These are phyloP conservation scores for Epirrhoe tristata DNA, from an alignment of 2,888 invertebrate species.

Conservation along the genomic window DNA sequence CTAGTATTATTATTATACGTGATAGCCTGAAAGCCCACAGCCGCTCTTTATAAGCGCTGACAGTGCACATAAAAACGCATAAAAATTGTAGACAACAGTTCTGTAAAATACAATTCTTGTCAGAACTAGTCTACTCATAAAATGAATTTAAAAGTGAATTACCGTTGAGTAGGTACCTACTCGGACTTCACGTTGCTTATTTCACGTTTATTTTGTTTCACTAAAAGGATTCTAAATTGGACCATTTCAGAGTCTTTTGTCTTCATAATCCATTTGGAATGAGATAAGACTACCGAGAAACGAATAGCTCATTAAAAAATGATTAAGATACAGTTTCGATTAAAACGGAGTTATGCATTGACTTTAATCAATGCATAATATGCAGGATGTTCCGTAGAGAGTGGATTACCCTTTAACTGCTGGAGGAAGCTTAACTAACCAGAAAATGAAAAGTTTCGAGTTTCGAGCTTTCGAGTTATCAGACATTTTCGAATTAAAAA, in stretches of 20 bases:
- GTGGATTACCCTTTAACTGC: no score
- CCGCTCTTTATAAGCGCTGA: no score
- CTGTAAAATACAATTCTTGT: conserved; percentile 19
- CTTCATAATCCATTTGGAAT: conserved; percentile 20
- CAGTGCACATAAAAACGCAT: not conserved
- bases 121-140: conserved; percentile 11
- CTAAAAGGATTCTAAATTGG: conserved; percentile 34
- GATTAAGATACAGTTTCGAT: conserved; percentile 3
- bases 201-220: conserved; percentile 41
- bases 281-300: conserved; percentile 14
- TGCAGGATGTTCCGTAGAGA: no score
- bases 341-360: no score
- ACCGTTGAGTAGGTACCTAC: conserved; percentile 30
- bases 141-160: conserved; percentile 41
- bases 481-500: no score
- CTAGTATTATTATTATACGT: no score
- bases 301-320: conserved; percentile 18
- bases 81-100: not conserved
- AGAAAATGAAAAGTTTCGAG: no score
- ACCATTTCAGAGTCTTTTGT: conserved; percentile 24
- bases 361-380: no score
- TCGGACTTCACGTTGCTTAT: conserved; percentile 34
- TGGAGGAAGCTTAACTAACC: no score
- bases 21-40: no score
- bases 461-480: no score